These are phyloP conservation scores for Chelidonichthys spinosus DNA, from an alignment of 2,797 vertebrate species.

Conservation along the genomic window DNA sequence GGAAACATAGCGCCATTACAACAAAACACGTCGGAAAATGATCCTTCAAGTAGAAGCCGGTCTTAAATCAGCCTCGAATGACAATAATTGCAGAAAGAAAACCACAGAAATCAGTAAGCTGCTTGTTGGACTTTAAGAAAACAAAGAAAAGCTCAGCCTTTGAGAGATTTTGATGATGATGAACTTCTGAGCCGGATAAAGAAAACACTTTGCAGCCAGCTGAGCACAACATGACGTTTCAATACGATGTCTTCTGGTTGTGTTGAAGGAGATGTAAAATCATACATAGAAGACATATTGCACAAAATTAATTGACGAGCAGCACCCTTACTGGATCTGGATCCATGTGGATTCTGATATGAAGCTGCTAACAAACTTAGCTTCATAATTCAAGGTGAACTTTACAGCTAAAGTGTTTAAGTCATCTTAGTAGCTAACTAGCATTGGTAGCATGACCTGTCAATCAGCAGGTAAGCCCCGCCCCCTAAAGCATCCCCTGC, in stretches of 20 bases:
- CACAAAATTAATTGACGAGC: too few species aligned
- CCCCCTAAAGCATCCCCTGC: too few species aligned
- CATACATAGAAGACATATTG: too few species aligned
- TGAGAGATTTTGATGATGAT: not conserved
- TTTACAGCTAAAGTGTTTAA: too few species aligned
- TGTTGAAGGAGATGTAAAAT: not conserved
- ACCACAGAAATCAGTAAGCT: not conserved
- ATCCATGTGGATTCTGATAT: too few species aligned
- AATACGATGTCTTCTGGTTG: not conserved
- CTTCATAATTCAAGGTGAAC: too few species aligned
- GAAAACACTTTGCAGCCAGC: not conserved
- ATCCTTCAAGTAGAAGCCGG: not conserved
- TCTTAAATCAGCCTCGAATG: conserved; percentile 3
- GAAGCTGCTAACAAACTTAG: too few species aligned
- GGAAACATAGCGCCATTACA: conserved; percentile 44
- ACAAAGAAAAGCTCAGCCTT: not conserved
- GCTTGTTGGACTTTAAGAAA: not conserved
- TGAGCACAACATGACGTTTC: conserved; percentile 7
- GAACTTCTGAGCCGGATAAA: conserved; percentile 2
- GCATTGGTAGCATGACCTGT: too few species aligned
- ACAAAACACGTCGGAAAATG: conserved; percentile 14
- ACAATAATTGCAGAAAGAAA: conserved; percentile 14
- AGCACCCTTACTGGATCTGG: too few species aligned
- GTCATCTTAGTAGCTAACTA: too few species aligned
- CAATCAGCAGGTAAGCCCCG: too few species aligned